These are phyloP conservation scores for Ophraella communa DNA, from an alignment of 2,888 invertebrate genomes.

Conservation along the genomic window DNA sequence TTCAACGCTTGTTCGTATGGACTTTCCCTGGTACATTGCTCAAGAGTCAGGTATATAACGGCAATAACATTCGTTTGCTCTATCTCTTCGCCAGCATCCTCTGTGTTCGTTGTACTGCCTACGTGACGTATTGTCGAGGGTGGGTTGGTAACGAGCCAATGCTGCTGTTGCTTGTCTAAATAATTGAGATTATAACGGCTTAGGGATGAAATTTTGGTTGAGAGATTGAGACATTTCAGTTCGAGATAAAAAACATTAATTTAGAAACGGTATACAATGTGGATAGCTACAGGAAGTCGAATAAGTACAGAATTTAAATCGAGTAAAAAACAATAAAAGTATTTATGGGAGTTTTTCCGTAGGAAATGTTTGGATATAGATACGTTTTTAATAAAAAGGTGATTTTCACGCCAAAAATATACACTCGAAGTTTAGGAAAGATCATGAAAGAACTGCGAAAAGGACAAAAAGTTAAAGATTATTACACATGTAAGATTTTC, in stretches of 20 bases:
- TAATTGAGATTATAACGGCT: constrained; percentile 17
- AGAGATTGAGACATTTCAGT: background rate
- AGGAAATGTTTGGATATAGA: too few species aligned
- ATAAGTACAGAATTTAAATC: too few species aligned
- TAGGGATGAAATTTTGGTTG: constrained; percentile 1
- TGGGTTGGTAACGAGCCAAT: constrained; percentile 33
- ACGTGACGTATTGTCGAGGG: constrained; percentile 57
- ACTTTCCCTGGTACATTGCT: constrained; percentile 5
- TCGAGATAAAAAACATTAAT: background rate
- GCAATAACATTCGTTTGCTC: constrained; percentile 52
- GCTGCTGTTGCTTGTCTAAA: constrained; percentile 15
- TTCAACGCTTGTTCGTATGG: background rate
- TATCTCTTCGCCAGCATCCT: constrained; percentile 43
- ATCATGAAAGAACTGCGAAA: too few species aligned
- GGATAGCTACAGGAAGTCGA: too few species aligned
- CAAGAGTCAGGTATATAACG: constrained; percentile 50
- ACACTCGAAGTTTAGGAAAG: too few species aligned
- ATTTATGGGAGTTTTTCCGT: too few species aligned
- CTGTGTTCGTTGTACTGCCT: constrained; percentile 33
- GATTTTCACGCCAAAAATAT: too few species aligned
- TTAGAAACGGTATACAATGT: too few species aligned
- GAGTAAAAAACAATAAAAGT: too few species aligned
- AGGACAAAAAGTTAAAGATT: too few species aligned
- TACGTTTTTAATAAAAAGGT: too few species aligned
- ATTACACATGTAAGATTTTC: too few species aligned